Evolutionary conservation across 1,140 invertebrate genomes (phyloP), one percentile per base, ranked within the genome.

Genomic region (Parasteatoda tepidariorum): DNA sequence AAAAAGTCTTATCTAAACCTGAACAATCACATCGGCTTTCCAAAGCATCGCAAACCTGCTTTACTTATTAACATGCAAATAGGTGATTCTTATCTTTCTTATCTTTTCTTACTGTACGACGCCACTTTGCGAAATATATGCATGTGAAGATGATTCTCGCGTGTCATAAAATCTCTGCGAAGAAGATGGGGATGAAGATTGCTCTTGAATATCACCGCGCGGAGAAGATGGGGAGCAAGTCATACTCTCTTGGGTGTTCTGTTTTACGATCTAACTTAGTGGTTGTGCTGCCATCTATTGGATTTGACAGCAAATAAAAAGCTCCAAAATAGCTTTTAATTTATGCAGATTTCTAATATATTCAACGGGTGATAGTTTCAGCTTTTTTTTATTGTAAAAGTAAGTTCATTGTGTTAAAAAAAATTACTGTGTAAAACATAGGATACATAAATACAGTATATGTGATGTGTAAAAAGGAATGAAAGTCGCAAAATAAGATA

Each of bases 31-130:
- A n/a, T n/a, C n/a, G n/a, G n/a, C n/a, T n/a, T n/a, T 48, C 38
- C 38, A 48, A 48, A 48, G 38, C 38, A 48, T 13, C n/a, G 30
- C 3, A n/a, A n/a, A 11, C 15, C 2, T 48, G 33, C 31, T 28
- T 7, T 26, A 9, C 59, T 76, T 64, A 76, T 76, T 76, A 64
- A 64, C 73, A 76, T 76, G 73, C 28, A 76, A 76, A 76, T 76
- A 22, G 4, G 15, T 22, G 73, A 48, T 18, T 76, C 59, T 4
- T 64, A 76, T 76, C 73, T 41, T 33, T 33, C 30, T 62, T 11
- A 13, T 6, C 48, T 5, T 4, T 22, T 33, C 11, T 33, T n/a
- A n/a, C 15, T 68, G 11, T 28, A 24, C 22, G 62, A 15, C 66
- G 7, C 22, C 34, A 38, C 26, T 68, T 26, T 41, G 15, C 7